These are phyloP conservation scores for Drosophila parabipectinata DNA, from an alignment of 1,140 invertebrate genomes.

Conservation along the genomic window DNA sequence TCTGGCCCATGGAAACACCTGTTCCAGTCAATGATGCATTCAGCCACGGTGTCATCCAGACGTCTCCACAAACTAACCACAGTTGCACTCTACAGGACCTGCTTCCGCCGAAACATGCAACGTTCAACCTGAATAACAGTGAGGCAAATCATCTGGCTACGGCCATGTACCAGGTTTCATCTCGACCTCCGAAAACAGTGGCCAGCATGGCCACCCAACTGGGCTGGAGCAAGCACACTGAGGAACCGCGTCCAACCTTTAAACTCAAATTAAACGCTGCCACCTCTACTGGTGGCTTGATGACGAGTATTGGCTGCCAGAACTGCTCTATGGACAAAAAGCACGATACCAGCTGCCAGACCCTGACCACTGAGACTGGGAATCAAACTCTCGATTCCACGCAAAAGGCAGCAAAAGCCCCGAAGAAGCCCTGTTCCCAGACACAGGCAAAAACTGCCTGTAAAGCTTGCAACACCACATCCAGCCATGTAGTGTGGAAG, in stretches of 20 bases:
- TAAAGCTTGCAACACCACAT: conserved; percentile 13
- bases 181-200: background rate
- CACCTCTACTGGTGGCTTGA: conserved; percentile 40
- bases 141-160: background rate
- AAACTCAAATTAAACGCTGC: conserved; percentile 19
- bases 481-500: background rate
- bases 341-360: conserved; percentile 9
- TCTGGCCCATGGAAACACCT: background rate
- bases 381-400: background rate
- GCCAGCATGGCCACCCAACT: conserved; percentile 46
- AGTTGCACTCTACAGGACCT: conserved; percentile 7
- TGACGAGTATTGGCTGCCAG: background rate
- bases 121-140: background rate
- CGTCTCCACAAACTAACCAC: background rate
- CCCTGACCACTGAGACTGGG: background rate
- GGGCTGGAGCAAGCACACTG: conserved; percentile 24
- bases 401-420: background rate
- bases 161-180: too few relatives aligned
- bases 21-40: background rate
- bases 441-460: background rate
- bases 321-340: background rate
- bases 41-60: background rate
- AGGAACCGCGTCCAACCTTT: background rate
- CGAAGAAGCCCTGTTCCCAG: conserved; percentile 8
- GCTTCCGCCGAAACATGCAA: background rate